These are phyloP conservation scores for Syngnathus acus DNA, from an alignment of 2,797 vertebrate genomes.

Conservation along the genomic window DNA sequence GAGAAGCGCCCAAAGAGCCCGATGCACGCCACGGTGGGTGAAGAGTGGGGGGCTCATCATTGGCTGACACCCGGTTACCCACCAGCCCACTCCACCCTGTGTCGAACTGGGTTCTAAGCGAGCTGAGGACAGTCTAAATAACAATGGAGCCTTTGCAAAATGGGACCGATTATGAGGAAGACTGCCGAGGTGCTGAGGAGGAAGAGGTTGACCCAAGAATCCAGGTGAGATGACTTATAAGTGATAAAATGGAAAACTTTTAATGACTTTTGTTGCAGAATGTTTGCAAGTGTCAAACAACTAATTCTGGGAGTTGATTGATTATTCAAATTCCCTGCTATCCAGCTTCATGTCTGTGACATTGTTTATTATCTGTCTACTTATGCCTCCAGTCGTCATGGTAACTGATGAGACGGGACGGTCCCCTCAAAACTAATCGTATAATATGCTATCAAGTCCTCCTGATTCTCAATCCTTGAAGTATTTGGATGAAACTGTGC, in stretches of 20 bases:
- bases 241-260: not conserved
- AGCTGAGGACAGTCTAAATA: not conserved
- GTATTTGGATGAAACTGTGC: no score
- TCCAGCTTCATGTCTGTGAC: no score
- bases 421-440: no score
- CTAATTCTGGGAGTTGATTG: no score
- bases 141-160: conserved; percentile 65
- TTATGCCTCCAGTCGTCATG: no score
- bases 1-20: not conserved
- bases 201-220: conserved; percentile 91
- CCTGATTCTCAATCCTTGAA: no score
- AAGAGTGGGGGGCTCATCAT: conserved; percentile 13
- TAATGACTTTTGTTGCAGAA: not conserved
- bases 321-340: no score
- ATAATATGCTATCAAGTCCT: no score
- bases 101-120: conserved; percentile 22
- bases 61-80: conserved; percentile 11
- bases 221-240: conserved; percentile 70
- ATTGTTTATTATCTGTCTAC: no score
- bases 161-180: conserved; percentile 56
- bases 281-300: not conserved
- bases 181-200: conserved; percentile 52
- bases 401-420: no score
- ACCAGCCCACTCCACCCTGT: conserved; percentile 9
- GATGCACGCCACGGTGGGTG: conserved; percentile 17